Conservation (phyloP, 2,113 vertebrate genomes). For the Pontoporia blainvillei region DNA sequence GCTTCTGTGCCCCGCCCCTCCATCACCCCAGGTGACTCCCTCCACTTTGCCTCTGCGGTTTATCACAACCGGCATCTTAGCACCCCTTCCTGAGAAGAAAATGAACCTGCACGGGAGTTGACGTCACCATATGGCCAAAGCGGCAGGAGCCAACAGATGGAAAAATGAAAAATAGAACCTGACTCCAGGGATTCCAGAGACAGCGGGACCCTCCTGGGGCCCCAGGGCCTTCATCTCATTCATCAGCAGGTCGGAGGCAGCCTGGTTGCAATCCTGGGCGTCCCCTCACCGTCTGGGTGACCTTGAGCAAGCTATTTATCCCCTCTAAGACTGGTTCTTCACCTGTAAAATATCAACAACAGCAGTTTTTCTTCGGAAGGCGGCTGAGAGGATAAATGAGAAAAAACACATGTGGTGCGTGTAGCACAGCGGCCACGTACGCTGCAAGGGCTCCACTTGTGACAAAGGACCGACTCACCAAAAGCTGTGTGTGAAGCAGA, state of each 20-base stretch:
- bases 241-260: neutral
- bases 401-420: fast-evolving
- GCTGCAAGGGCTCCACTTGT: neutral
- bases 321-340: neutral
- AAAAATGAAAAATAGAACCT: neutral
- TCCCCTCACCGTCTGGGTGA: neutral
- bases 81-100: constrained; percentile 57
- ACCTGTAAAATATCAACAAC: neutral
- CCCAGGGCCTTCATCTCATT: neutral
- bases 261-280: fast-evolving
- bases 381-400: fast-evolving
- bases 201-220: neutral
- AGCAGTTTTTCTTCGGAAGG: neutral
- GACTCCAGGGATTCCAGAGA: neutral
- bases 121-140: constrained; percentile 18
- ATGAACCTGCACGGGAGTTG: constrained; percentile 35
- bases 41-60: neutral
- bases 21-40: neutral
- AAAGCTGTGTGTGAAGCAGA: neutral
- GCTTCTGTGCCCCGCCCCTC: fast-evolving
- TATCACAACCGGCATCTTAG: neutral
- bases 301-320: neutral
- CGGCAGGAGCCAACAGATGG: constrained; percentile 50
- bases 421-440: fast-evolving
- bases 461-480: fast-evolving